Evolutionary conservation across 2,888 invertebrate species (phyloP).

Genomic region (Drosophila robusta): DNA sequence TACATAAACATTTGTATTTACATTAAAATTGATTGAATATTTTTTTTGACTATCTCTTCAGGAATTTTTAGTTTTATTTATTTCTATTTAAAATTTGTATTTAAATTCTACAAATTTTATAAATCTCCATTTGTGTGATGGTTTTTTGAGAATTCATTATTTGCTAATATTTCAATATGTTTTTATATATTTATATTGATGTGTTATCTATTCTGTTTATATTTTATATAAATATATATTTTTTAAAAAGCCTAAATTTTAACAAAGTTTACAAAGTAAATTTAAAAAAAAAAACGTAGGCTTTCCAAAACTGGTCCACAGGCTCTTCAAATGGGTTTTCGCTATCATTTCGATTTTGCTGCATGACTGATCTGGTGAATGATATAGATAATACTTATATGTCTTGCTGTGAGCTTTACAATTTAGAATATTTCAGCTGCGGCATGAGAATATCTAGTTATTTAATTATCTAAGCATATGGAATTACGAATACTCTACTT

Average conservation of each 20-base stretch:
- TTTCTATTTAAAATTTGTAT: too few species aligned
- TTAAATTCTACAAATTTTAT: too few species aligned
- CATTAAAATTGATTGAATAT: neutral
- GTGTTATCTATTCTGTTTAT: too few species aligned
- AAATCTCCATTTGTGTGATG: too few species aligned
- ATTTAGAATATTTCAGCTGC: slow-evolving; percentile 16
- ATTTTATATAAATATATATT: neutral
- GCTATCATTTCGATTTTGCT: slow-evolving; percentile 18
- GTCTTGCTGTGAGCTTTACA: slow-evolving; percentile 13
- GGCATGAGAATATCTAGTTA: slow-evolving; percentile 32
- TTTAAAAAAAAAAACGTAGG: too few species aligned
- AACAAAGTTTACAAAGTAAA: neutral
- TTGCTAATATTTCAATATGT: too few species aligned
- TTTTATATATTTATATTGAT: too few species aligned
- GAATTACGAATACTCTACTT: slow-evolving; percentile 17
- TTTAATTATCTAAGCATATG: slow-evolving; percentile 14
- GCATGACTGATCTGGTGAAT: slow-evolving; percentile 46
- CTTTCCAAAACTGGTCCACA: neutral
- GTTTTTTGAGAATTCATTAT: too few species aligned
- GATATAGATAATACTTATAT: slow-evolving; percentile 11
- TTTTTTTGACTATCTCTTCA: too few species aligned
- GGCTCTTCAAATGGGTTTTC: neutral
- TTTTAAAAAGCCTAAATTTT: neutral
- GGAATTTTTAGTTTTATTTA: too few species aligned
- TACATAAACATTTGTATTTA: too few species aligned